phyloP scores from a whole-genome alignment of 2,113 vertebrate species.

The Tychaedon coryphoeus region DNA sequence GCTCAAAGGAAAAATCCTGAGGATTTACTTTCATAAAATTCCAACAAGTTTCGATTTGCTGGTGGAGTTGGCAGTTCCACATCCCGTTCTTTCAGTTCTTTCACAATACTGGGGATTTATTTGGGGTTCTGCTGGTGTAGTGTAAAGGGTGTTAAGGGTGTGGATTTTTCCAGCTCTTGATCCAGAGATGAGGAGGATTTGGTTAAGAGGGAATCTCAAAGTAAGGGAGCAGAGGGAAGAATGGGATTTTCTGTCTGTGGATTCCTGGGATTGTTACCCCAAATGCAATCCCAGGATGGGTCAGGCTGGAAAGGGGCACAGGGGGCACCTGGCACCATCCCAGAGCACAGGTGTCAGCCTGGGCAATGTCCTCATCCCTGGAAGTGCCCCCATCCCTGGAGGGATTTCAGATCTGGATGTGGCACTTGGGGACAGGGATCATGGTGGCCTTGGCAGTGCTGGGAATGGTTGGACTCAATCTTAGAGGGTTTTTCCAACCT shows the following conservation, averaged over 20 bases:
- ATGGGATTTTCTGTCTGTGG: neutral
- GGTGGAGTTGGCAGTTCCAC: neutral
- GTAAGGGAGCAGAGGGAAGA: neutral
- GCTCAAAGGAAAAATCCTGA: neutral
- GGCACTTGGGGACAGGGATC: neutral
- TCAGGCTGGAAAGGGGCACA: neutral
- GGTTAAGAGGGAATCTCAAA: neutral
- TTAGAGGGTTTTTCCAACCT: neutral
- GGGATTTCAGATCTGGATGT: neutral
- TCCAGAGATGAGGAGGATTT: neutral
- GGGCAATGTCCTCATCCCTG: neutral
- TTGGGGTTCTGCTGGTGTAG: neutral
- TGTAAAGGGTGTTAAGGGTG: too few relatives aligned
- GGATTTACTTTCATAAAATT: neutral
- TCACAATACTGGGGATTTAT: neutral
- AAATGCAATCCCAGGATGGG: neutral
- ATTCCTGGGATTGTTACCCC: neutral
- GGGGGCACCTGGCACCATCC: neutral
- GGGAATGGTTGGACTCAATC: neutral
- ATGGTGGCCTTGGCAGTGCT: neutral
- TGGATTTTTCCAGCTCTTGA: neutral
- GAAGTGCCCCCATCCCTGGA: neutral
- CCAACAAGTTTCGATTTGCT: neutral
- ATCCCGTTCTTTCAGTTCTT: neutral
- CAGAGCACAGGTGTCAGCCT: fast-evolving